Evolutionary conservation across 1,140 invertebrate species (phyloP).

Genomic region (Sesamia nonagrioides): DNA sequence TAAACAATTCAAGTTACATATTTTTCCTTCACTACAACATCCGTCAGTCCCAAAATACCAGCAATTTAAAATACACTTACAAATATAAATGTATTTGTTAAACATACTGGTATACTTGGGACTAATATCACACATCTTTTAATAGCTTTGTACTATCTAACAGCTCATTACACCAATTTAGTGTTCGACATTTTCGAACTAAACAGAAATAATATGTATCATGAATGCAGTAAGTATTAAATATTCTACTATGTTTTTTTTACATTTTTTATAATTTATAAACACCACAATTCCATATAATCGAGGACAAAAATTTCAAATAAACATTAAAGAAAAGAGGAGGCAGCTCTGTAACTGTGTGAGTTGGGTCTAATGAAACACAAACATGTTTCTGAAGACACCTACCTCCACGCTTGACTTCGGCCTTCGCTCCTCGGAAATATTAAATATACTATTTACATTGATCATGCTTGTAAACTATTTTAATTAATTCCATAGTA

Average conservation of each 20-base stretch:
- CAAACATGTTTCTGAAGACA: conserved; percentile 16
- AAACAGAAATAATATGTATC: conserved; percentile 62
- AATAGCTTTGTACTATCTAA: conserved; percentile 71
- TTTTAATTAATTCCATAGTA: conserved; percentile 15
- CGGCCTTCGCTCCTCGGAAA: background rate
- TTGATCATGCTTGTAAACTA: background rate
- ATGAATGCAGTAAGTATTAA: conserved; percentile 51
- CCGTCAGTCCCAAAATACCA: conserved; percentile 18
- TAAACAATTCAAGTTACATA: conserved; percentile 64
- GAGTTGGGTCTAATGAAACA: background rate
- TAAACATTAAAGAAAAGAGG: conserved; percentile 16
- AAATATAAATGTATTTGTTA: conserved; percentile 36
- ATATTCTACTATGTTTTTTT: conserved; percentile 66
- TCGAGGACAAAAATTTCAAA: conserved; percentile 54
- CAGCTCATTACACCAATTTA: conserved; percentile 60
- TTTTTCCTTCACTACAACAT: conserved; percentile 55
- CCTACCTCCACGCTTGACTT: too few relatives aligned
- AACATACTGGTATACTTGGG: conserved; percentile 15
- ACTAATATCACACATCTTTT: conserved; percentile 65
- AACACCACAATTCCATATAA: conserved; percentile 76
- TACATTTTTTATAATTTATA: conserved; percentile 72
- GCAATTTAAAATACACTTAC: conserved; percentile 22
- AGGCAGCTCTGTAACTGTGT: background rate
- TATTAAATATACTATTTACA: conserved; percentile 29
- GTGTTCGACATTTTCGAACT: conserved; percentile 25